Base-by-base conservation (phyloP, 1,140 invertebrate genomes). In the Macrobrachium rosenbergii region DNA sequence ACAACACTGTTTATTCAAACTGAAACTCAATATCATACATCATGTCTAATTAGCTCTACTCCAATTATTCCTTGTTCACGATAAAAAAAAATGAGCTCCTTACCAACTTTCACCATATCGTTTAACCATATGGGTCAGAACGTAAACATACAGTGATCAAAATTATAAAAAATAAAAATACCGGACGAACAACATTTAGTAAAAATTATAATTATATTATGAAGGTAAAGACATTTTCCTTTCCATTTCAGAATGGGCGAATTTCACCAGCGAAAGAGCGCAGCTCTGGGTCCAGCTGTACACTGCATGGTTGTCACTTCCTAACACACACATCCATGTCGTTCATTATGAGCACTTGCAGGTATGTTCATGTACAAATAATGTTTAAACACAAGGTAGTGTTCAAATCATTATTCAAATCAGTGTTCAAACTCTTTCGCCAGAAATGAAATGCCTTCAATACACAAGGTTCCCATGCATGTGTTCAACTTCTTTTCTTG, bases 291-390 rank as follows among this genome's bases (percentile, higher is more conserved):
- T 84, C 6, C 59, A 73, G n/a, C 60, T 84, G 23, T 45, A 84
- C 83, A 52, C 59, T 10, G 83, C 75, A 0, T 84, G 83, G 83
- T 43, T 84, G 16, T 58, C 73, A 14, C 76, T 86, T 12, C 83
- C 83, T 0, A 23, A 78, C 11, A 86, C 83, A 52, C 19, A 79
- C n/a, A 19, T 59, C 3, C 64, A 64, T 12, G 83, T 86, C 6
- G 16, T 86, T n/a, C 83, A 86, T 21, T 86, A 86, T 52, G 83
- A 86, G 14, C 76, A 86, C 16, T 21, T 86, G 12, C 83, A 84
- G 83, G 83, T 84, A 17, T 52, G 58, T 37, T 23, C 0, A 21
- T 63, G 60, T 58, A 52, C 52, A 59, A 14, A 21, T 79, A 21
- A 58, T 10, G 16, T 10, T n/a, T 7, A 21, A 2, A n/a, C 10